Percentiles rank a stretch among this genome's conserved stretches.
Evolutionary conservation across 2,888 invertebrate species (phyloP).

Genomic region (Augochlorella aurata): DNA sequence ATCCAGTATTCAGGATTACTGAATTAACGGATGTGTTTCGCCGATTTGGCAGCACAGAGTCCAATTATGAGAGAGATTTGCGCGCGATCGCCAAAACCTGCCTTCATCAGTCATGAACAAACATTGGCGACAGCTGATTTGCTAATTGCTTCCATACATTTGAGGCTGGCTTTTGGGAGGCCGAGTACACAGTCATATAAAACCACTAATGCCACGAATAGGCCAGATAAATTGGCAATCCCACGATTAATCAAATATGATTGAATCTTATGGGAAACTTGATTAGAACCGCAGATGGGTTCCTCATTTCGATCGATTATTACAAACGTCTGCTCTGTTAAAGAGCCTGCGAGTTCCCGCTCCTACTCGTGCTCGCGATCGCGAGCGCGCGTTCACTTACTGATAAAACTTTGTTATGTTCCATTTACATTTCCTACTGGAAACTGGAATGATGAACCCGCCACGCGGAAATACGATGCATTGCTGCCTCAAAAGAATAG

Average conservation of each 20-base stretch:
- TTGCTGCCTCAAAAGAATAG: background rate
- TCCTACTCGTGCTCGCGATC: background rate
- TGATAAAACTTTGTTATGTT: background rate
- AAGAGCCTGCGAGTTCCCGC: background rate
- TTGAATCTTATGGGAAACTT: constrained; percentile 61
- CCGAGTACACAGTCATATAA: constrained; percentile 52
- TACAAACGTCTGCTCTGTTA: constrained; percentile 20
- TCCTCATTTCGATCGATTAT: constrained; percentile 44
- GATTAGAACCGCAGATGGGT: constrained; percentile 45
- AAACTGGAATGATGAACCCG: background rate
- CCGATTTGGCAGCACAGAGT: constrained; percentile 7
- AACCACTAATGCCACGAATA: constrained; percentile 64
- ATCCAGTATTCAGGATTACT: background rate
- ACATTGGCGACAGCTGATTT: constrained; percentile 70
- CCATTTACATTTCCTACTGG: background rate
- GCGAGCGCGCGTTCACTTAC: background rate
- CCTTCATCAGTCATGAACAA: constrained; percentile 71
- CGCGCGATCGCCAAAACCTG: constrained; percentile 59
- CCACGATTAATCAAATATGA: constrained; percentile 64
- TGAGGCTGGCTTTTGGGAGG: constrained; percentile 57
- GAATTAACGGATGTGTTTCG: constrained; percentile 20
- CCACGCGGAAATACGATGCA: background rate
- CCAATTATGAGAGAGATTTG: constrained; percentile 41
- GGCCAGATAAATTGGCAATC: constrained; percentile 66
- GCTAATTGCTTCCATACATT: constrained; percentile 70